Percentiles rank a stretch among this genome's conserved stretches.
Evolutionary conservation across 2,888 invertebrate genomes (phyloP).

Genomic region (Andricus curvator): DNA sequence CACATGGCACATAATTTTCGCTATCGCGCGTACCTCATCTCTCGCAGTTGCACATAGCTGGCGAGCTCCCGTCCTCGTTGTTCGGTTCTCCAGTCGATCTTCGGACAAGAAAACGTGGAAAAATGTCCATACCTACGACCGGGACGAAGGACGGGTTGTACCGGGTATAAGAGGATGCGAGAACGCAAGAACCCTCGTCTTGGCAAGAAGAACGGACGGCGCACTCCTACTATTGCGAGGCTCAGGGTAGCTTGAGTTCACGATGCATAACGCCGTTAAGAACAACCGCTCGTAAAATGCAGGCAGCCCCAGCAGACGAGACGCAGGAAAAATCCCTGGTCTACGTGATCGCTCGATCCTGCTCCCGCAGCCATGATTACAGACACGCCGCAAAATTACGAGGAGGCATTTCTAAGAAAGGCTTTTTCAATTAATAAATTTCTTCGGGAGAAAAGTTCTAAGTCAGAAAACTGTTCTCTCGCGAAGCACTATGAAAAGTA

Average conservation of each 20-base stretch:
- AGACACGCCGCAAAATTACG: conserved; percentile 43
- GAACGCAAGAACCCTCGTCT: conserved; percentile 42
- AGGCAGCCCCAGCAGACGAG: conserved; percentile 41
- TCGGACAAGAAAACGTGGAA: conserved; percentile 31
- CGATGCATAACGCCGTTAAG: conserved; percentile 60
- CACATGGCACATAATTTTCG: conserved; percentile 18
- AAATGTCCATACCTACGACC: conserved; percentile 32
- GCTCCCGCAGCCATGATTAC: conserved; percentile 52
- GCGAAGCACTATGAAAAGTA: not conserved
- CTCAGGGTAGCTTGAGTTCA: conserved; percentile 48
- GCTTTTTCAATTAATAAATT: conserved; percentile 34
- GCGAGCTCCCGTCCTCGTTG: conserved; percentile 29
- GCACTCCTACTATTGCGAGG: conserved; percentile 44
- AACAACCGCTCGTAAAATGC: conserved; percentile 58
- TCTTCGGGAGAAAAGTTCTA: not conserved
- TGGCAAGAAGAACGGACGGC: conserved; percentile 52
- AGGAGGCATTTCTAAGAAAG: conserved; percentile 3
- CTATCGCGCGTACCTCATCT: conserved; percentile 38
- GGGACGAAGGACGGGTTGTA: conserved; percentile 22
- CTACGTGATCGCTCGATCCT: conserved; percentile 48
- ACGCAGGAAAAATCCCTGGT: conserved; percentile 51
- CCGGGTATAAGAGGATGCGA: conserved; percentile 34
- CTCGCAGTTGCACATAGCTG: conserved; percentile 38
- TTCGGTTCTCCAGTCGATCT: conserved; percentile 20
- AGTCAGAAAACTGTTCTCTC: not conserved